phyloP scores from a whole-genome alignment of 2,888 invertebrate species.

The Euplagia quadripunctaria region DNA sequence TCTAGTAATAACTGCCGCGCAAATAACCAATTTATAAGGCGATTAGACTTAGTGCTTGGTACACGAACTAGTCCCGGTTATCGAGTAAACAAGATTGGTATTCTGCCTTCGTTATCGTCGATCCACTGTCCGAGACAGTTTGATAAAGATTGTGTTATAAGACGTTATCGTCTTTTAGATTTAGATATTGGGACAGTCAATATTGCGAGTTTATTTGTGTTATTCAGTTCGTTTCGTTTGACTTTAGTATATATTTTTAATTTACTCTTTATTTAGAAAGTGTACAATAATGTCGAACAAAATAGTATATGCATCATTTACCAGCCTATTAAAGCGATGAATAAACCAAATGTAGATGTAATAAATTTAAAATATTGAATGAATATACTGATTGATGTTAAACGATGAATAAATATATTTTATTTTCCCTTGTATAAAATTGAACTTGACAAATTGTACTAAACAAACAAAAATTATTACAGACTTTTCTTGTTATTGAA shows the following conservation, averaged over 20 bases:
- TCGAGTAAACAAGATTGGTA: slow-evolving; percentile 42
- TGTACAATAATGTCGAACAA: not conserved
- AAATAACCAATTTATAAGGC: slow-evolving; percentile 65
- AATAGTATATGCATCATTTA: not conserved
- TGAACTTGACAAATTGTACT: no score
- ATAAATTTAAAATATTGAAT: no score
- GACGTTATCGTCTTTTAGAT: slow-evolving; percentile 16
- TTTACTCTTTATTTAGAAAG: not conserved
- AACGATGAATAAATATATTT: no score
- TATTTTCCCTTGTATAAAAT: no score
- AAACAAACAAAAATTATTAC: no score
- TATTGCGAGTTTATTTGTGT: slow-evolving; percentile 1
- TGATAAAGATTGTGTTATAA: slow-evolving; percentile 31
- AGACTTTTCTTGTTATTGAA: no score
- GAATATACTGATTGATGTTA: no score
- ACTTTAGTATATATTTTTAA: not conserved
- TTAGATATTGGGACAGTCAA: slow-evolving; percentile 4
- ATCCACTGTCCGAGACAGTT: slow-evolving; percentile 34
- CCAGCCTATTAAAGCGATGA: no score
- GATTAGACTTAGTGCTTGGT: slow-evolving; percentile 25
- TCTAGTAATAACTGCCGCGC: slow-evolving; percentile 51
- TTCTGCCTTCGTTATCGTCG: slow-evolving; percentile 38
- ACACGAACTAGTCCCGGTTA: slow-evolving; percentile 24
- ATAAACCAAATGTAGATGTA: no score
- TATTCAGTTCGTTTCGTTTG: not conserved